Evolutionary conservation across 2,113 vertebrate genomes (phyloP).

Genomic region (Corynorhinus townsendii): DNA sequence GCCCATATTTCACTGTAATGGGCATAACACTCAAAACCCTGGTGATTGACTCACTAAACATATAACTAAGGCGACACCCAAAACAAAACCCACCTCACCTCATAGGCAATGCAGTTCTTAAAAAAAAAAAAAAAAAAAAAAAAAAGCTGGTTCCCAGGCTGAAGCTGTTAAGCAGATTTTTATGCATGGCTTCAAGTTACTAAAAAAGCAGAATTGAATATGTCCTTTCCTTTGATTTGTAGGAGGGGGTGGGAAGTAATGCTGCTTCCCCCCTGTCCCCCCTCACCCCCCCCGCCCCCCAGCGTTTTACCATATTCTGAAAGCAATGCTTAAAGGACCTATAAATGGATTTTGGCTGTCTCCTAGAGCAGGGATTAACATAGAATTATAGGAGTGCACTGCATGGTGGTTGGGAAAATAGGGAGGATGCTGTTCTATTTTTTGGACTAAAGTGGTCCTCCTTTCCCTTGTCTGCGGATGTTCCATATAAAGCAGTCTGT

Average conservation of each 20-base stretch:
- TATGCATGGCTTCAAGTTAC: constrained; percentile 52
- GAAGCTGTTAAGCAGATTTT: constrained; percentile 57
- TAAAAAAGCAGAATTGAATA: constrained; percentile 5
- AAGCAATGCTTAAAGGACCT: constrained; percentile 38
- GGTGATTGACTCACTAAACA: neutral
- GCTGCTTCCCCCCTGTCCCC: neutral
- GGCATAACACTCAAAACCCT: neutral
- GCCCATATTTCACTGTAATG: constrained; percentile 14
- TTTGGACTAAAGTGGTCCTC: neutral
- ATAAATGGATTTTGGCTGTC: constrained; percentile 42
- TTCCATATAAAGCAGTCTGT: neutral
- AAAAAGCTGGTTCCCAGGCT: constrained; percentile 28
- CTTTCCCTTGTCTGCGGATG: constrained; percentile 18
- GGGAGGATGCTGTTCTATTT: neutral
- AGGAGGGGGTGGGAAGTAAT: neutral
- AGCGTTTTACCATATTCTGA: constrained; percentile 41
- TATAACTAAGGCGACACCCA: neutral
- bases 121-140: neutral
- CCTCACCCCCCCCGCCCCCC: too few species aligned
- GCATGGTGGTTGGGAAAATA: neutral
- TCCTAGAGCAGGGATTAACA: constrained; percentile 53
- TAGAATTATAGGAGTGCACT: neutral
- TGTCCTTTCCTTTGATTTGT: constrained; percentile 42
- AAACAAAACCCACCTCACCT: constrained; percentile 37
- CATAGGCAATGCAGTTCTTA: neutral